Evolutionary conservation across 2,888 invertebrate genomes (phyloP).

Genomic region (Drosophila helvetica): DNA sequence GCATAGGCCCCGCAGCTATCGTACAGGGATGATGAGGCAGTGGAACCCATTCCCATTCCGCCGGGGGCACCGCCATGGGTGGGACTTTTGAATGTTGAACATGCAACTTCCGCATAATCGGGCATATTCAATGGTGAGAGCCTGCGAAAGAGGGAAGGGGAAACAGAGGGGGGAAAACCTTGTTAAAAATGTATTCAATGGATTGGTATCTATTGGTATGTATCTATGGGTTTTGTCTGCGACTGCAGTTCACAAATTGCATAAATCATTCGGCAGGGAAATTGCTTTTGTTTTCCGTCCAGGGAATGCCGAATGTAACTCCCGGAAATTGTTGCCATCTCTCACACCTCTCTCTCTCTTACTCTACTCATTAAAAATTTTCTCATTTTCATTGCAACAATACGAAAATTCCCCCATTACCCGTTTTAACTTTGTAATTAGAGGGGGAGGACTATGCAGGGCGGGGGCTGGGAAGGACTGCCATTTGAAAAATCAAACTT

Average conservation of each 20-base stretch:
- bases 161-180: background rate
- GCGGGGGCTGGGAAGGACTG: conserved; percentile 12
- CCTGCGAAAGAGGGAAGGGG: conserved; percentile 58
- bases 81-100: conserved; percentile 84
- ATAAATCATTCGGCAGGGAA: conserved; percentile 78
- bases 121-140: conserved; percentile 84
- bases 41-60: conserved; percentile 38
- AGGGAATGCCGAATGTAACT: conserved; percentile 22
- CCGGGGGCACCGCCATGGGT: conserved; percentile 64
- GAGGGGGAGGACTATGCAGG: conserved; percentile 30
- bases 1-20: conserved; percentile 84
- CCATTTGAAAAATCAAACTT: conserved; percentile 40
- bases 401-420: conserved; percentile 54
- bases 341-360: conserved; percentile 30
- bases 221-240: conserved; percentile 51
- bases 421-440: conserved; percentile 77
- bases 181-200: conserved; percentile 41
- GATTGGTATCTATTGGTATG: conserved; percentile 7
- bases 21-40: conserved; percentile 75
- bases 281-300: conserved; percentile 72
- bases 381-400: conserved; percentile 36
- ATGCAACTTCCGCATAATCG: conserved; percentile 84
- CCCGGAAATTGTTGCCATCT: conserved; percentile 68
- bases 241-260: conserved; percentile 51
- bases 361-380: conserved; percentile 71